phyloP scores from a whole-genome alignment of 2,888 invertebrate genomes.

The Pterostichus niger region DNA sequence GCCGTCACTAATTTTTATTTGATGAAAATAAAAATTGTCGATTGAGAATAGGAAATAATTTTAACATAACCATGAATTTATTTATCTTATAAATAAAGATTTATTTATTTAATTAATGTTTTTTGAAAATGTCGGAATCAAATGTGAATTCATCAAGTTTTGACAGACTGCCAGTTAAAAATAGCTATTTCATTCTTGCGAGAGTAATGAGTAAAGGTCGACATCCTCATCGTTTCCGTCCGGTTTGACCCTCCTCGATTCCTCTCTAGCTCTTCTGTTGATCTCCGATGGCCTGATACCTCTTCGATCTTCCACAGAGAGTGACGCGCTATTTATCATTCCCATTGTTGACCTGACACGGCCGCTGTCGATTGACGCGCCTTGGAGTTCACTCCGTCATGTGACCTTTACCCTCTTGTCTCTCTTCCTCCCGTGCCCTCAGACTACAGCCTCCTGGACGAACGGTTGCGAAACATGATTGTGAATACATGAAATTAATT shows the following conservation, averaged over 20 bases:
- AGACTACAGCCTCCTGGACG: background rate
- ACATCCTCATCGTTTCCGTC: conserved; percentile 43
- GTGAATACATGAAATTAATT: conserved; percentile 22
- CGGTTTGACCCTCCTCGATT: conserved; percentile 36
- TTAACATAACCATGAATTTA: too few species aligned
- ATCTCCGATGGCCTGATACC: conserved; percentile 40
- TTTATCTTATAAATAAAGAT: too few species aligned
- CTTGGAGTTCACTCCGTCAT: conserved; percentile 53
- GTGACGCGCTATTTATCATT: conserved; percentile 65
- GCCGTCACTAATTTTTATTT: too few species aligned
- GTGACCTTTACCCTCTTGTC: conserved; percentile 56
- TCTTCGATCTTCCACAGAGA: conserved; percentile 8
- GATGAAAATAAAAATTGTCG: too few species aligned
- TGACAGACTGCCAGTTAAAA: too few species aligned
- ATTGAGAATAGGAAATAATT: too few species aligned
- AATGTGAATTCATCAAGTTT: too few species aligned
- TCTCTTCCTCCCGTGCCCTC: conserved; percentile 3
- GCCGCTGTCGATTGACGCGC: conserved; percentile 66
- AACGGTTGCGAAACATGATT: conserved; percentile 43
- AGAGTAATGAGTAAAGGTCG: background rate
- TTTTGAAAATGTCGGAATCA: too few species aligned
- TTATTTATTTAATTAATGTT: too few species aligned
- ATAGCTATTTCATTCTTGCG: too few species aligned
- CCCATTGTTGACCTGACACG: conserved; percentile 65
- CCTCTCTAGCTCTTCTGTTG: background rate